phyloP scores from a whole-genome alignment of 2,888 invertebrate species.

The Eupithecia inturbata region DNA sequence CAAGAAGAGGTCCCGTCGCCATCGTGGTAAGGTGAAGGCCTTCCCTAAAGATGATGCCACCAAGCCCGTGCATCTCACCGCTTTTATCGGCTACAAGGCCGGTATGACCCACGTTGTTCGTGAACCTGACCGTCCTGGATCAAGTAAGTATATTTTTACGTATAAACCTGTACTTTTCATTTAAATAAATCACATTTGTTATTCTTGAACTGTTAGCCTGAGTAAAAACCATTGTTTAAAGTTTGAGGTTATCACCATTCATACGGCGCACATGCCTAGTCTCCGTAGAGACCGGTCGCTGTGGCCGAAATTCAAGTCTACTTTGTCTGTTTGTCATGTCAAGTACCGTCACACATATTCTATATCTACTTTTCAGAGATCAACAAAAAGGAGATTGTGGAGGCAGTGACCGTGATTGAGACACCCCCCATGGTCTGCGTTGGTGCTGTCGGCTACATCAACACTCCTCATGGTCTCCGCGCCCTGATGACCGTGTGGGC shows the following conservation, averaged over 20 bases:
- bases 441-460: slow-evolving; percentile 99
- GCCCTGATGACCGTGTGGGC: slow-evolving; percentile 99
- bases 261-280: neutral
- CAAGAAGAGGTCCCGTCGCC: slow-evolving; percentile 97
- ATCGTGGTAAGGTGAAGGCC: slow-evolving; percentile 99
- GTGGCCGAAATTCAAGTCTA: neutral
- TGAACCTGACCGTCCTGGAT: slow-evolving; percentile 99
- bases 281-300: neutral
- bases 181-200: too few species aligned
- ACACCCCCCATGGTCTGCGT: slow-evolving; percentile 99
- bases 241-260: neutral
- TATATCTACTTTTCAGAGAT: slow-evolving; percentile 87
- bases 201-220: neutral
- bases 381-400: slow-evolving; percentile 99
- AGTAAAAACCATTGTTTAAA: neutral
- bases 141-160: slow-evolving; percentile 90
- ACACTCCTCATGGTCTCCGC: slow-evolving; percentile 98
- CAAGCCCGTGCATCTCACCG: slow-evolving; percentile 98
- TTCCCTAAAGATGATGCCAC: slow-evolving; percentile 99
- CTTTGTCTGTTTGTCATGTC: neutral
- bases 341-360: neutral
- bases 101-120: slow-evolving; percentile 99
- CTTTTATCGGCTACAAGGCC: slow-evolving; percentile 99
- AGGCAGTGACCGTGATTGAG: slow-evolving; percentile 99
- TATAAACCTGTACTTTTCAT: neutral